Base-by-base conservation (phyloP, 2,797 vertebrate species). In the Champsocephalus gunnari region DNA sequence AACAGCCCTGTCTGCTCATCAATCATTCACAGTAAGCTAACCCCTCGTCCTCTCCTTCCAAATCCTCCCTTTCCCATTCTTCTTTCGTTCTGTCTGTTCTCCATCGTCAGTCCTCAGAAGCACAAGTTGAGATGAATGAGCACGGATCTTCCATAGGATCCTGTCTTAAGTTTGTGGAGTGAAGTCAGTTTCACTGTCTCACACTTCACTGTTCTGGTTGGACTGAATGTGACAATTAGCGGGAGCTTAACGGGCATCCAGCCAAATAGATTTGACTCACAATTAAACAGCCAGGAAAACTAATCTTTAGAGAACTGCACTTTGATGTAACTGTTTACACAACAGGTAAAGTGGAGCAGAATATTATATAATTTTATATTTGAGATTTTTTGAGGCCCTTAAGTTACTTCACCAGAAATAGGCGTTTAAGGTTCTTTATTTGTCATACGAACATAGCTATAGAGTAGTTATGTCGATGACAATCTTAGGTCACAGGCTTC, bases 21-120 rank as follows among this genome's bases (percentile, higher is more conserved):
- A 94, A 94, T 96, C 94, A 95, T 96, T 95, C 91, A 95, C 83
- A 86, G 83, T 88, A 90, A 91, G 80, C 85, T 92, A 87, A 84
- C 88, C 85, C 79, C 63, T 72, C 72, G 21, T 88, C 89, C 82
- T 88, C 77, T 81, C 69, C 83, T 79, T 79, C 80, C 80, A 85
- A 77, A 86, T 83, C 86, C 81, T 73, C 72, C 70, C 88, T 73
- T 83, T 73, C 61, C 74, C 75, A 73, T 71, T 83, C 82, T 84
- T 80, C 73, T 71, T 77, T 80, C 55, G 54, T 73, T 85, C 83
- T 82, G 78, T 83, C 89, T 88, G 75, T 89, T 91, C 80, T 90
- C 78, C 79, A 74, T 54, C 75, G 82, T 75, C 66, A 69, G 88
- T 89, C 83, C 83, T 71, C 61, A 44, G 86, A 78, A 90, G 77